Base-by-base conservation (phyloP, 2,113 vertebrate genomes). In the Scatophagus argus region DNA sequence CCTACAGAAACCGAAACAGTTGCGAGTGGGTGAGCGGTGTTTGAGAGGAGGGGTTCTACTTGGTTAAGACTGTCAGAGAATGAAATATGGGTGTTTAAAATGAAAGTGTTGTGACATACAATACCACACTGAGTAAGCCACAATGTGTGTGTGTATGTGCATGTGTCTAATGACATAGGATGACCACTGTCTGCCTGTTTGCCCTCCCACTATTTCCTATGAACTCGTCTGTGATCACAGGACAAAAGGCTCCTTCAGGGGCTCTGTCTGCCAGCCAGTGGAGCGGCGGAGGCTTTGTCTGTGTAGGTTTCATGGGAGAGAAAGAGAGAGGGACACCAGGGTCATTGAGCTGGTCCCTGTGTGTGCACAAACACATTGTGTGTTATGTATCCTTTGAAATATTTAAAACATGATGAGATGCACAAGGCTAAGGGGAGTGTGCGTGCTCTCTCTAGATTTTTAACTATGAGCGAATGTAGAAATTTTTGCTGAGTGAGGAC, bases 61-160 rank as follows among this genome's bases (percentile, higher is more conserved):
- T 88, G 79, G 76, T 89, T 80, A 85, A 76, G 43, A 47, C 72
- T 82, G 83, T 79, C 69, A 81, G 25, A 63, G 78, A 74, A 44
- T 85, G 65, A 89, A 89, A 89, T 82, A 89, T 84, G 86, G 27
- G 2, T 79, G 58, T 83, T 89, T 79, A 83, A 91, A 87, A 74
- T 62, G 82, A 89, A 83, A 87, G 82, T 85, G 86, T 91, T 91
- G 74, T 91, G 89, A 87, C 89, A 92, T 80, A 81, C 76, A 87
- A 87, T 82, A 78, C 77, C 59, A 41, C 43, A 71, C 56, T 68
- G 75, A 80, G 66, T 71, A 81, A 87, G 82, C 79, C 65, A 75
- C 54, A 62, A 44, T 60, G 41, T 43, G 49, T 68, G 11, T 80
- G 60, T 72, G 77, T 65, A 58, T 65, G 56, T 25, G 77, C 79